These are phyloP conservation scores for Protodeltote pygarga DNA, from an alignment of 2,888 invertebrate genomes.

Conservation along the genomic window DNA sequence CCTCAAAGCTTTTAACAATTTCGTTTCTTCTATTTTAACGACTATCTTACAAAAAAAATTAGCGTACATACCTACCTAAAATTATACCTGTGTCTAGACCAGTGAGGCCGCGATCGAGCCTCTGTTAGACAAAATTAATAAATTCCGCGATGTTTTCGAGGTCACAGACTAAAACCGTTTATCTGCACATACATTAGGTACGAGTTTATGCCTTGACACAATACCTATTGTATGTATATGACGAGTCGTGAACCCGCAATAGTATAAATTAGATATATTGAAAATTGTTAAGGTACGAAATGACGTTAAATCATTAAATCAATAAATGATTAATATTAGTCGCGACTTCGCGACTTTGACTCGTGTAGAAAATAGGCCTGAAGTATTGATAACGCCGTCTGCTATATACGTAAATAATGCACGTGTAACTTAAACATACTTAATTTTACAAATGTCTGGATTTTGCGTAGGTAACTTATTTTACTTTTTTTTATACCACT, in stretches of 20 bases:
- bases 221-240: conserved; percentile 32
- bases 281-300: conserved; percentile 2
- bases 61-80: too few species aligned
- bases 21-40: too few species aligned
- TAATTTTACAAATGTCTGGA: neutral
- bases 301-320: conserved; percentile 18
- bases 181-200: conserved; percentile 31
- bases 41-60: too few species aligned
- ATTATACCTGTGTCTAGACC: neutral
- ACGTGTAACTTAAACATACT: conserved; percentile 37
- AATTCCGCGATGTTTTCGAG: conserved; percentile 32
- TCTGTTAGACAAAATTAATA: conserved; percentile 26
- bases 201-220: conserved; percentile 25
- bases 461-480: conserved; percentile 3
- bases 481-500: too few species aligned
- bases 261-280: conserved; percentile 20
- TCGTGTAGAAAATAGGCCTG: conserved; percentile 60
- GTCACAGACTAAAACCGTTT: conserved; percentile 36
- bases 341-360: too few species aligned
- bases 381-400: conserved; percentile 51
- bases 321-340: conserved; percentile 43
- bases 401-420: conserved; percentile 22
- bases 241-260: conserved; percentile 8
- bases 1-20: too few species aligned
- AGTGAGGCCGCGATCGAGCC: conserved; percentile 6